Conservation (phyloP, 2,888 invertebrate species). For the Gasteruption jaculator region DNA sequence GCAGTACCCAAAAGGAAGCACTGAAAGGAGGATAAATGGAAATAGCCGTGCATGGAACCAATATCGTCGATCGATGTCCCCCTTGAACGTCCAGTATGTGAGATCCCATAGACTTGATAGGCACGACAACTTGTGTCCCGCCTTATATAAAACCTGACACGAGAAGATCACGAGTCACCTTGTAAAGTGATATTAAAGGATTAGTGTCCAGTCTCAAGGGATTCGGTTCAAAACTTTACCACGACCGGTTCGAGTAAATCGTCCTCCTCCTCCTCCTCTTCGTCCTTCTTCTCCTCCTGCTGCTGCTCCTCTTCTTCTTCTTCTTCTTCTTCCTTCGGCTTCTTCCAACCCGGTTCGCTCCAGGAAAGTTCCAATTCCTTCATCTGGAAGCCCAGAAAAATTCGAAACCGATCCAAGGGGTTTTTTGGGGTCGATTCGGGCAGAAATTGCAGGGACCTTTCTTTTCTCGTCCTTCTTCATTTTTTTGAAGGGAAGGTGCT, state of each 20-base stretch:
- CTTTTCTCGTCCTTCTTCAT: too few relatives aligned
- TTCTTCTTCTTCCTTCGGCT: slow-evolving; percentile 3
- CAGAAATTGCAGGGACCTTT: too few relatives aligned
- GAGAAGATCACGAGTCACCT: slow-evolving; percentile 26
- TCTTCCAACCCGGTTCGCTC: too few relatives aligned
- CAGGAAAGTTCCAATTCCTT: too few relatives aligned
- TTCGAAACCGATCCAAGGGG: too few relatives aligned
- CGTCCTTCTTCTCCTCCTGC: slow-evolving; percentile 6
- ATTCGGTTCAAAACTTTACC: slow-evolving; percentile 20
- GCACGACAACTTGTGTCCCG: slow-evolving; percentile 30
- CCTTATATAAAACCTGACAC: slow-evolving; percentile 34
- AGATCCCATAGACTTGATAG: slow-evolving; percentile 29
- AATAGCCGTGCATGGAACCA: slow-evolving; percentile 10
- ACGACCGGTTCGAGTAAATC: slow-evolving; percentile 21
- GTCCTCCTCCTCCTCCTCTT: slow-evolving; percentile 1
- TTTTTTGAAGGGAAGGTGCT: too few relatives aligned
- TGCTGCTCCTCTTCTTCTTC: not conserved
- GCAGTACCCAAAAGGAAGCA: not conserved
- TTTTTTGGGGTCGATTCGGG: too few relatives aligned
- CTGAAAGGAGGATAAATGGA: slow-evolving; percentile 15
- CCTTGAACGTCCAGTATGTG: slow-evolving; percentile 19
- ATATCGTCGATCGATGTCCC: slow-evolving; percentile 31
- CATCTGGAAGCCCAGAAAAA: too few relatives aligned
- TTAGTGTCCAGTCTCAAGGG: slow-evolving; percentile 32
- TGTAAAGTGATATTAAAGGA: slow-evolving; percentile 39